phyloP scores from a whole-genome alignment of 1,140 invertebrate genomes.

The Acromyrmex charruanus region DNA sequence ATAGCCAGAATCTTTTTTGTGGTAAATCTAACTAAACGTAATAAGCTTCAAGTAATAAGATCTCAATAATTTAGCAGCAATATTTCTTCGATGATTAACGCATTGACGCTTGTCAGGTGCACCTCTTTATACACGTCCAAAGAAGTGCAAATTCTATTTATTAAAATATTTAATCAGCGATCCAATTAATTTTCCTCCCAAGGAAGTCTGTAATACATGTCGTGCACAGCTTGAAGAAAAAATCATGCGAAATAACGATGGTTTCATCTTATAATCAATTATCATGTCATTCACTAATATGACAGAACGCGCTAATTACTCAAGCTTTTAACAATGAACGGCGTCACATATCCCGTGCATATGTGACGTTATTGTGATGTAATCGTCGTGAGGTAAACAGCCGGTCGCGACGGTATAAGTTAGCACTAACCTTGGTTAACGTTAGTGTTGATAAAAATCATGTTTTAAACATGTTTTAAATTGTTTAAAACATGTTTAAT shows the following conservation, averaged over 20 bases:
- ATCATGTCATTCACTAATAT: background rate
- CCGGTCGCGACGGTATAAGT: background rate
- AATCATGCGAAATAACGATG: background rate
- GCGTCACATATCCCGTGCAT: background rate
- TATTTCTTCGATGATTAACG: no score
- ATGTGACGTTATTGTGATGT: background rate
- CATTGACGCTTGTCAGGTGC: background rate
- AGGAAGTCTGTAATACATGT: background rate
- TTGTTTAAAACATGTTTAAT: no score
- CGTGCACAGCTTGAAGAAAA: background rate
- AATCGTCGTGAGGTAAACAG: slow-evolving; percentile 16
- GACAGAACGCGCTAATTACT: background rate
- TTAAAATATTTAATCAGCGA: background rate
- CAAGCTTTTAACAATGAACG: background rate
- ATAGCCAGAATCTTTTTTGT: background rate
- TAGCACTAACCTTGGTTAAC: slow-evolving; percentile 11
- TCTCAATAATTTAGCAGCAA: no score
- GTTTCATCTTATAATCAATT: background rate
- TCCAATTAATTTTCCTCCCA: background rate
- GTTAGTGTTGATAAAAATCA: no score
- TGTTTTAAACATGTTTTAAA: no score
- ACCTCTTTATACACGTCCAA: background rate
- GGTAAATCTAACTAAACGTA: no score
- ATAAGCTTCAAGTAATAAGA: background rate
- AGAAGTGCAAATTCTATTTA: background rate